These are phyloP conservation scores for Amphipyra tragopoginis DNA, from an alignment of 2,888 invertebrate genomes.

Conservation along the genomic window DNA sequence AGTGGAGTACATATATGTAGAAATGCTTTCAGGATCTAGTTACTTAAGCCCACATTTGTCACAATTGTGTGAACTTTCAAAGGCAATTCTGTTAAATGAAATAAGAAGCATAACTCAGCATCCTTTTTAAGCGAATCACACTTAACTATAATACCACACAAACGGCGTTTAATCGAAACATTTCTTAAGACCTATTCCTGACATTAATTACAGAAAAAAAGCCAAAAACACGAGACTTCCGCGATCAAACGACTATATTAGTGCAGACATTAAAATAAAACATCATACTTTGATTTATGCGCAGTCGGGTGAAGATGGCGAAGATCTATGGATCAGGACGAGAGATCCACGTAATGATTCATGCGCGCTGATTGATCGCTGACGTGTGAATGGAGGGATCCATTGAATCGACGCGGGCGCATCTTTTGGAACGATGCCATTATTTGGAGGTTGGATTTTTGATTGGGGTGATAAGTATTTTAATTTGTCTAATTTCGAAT, in stretches of 20 bases:
- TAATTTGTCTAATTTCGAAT: slow-evolving; percentile 30
- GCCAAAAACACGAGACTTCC: slow-evolving; percentile 21
- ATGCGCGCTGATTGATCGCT: slow-evolving; percentile 58
- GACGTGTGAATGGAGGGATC: slow-evolving; percentile 63
- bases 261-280: slow-evolving; percentile 44
- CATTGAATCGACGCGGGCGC: slow-evolving; percentile 53
- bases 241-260: slow-evolving; percentile 44
- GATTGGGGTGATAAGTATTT: slow-evolving; percentile 28
- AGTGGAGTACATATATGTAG: no score
- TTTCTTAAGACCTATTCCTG: slow-evolving; percentile 23
- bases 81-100: slow-evolving; percentile 28
- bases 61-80: slow-evolving; percentile 35
- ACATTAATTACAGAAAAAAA: slow-evolving; percentile 26
- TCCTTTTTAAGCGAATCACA: slow-evolving; percentile 35
- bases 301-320: slow-evolving; percentile 34
- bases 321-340: slow-evolving; percentile 48
- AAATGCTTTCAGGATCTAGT: slow-evolving; percentile 21
- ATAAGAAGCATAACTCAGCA: slow-evolving; percentile 25
- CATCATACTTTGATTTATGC: slow-evolving; percentile 47
- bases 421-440: slow-evolving; percentile 62
- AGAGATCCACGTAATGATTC: slow-evolving; percentile 54
- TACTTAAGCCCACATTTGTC: slow-evolving; percentile 32
- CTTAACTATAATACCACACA: slow-evolving; percentile 19
- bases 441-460: slow-evolving; percentile 32
- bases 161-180: slow-evolving; percentile 20